Percentiles rank a stretch among this genome's conserved stretches.
Evolutionary conservation across 2,888 invertebrate genomes (phyloP).

Genomic region (Papilio gigon): DNA sequence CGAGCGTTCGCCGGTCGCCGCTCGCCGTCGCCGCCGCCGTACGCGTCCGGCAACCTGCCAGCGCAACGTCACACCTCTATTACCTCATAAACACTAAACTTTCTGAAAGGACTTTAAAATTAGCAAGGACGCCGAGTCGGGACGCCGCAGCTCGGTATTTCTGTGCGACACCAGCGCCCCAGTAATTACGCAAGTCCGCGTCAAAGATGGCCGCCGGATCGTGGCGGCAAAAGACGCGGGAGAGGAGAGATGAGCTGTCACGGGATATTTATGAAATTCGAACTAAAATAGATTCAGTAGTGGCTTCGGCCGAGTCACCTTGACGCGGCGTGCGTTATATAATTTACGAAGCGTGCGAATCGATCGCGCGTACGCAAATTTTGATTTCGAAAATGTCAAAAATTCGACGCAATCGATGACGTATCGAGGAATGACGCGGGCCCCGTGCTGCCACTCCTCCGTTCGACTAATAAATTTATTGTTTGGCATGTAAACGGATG

Average conservation of each 20-base stretch:
- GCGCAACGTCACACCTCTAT: constrained; percentile 71
- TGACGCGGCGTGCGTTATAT: constrained; percentile 75
- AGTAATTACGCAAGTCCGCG: constrained; percentile 71
- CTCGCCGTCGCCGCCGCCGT: constrained; percentile 50
- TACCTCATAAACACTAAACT: constrained; percentile 79
- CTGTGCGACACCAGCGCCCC: constrained; percentile 60
- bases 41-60: constrained; percentile 81
- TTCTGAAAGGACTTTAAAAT: constrained; percentile 80
- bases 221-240: constrained; percentile 73
- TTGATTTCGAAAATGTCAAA: constrained; percentile 69
- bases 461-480: constrained; percentile 81
- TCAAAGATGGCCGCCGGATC: constrained; percentile 71
- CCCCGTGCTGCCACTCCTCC: constrained; percentile 80
- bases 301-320: constrained; percentile 79
- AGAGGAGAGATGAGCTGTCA: constrained; percentile 80
- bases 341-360: constrained; percentile 61
- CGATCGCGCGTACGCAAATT: constrained; percentile 60
- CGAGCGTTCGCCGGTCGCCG: constrained; percentile 63
- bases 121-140: constrained; percentile 77
- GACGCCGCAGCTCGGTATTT: constrained; percentile 54
- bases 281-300: constrained; percentile 80
- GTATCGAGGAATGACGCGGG: constrained; percentile 71
- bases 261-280: constrained; percentile 82
- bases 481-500: constrained; percentile 83
- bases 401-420: constrained; percentile 73